Conservation (phyloP, 2,113 vertebrate species). For the Sapajus apella region DNA sequence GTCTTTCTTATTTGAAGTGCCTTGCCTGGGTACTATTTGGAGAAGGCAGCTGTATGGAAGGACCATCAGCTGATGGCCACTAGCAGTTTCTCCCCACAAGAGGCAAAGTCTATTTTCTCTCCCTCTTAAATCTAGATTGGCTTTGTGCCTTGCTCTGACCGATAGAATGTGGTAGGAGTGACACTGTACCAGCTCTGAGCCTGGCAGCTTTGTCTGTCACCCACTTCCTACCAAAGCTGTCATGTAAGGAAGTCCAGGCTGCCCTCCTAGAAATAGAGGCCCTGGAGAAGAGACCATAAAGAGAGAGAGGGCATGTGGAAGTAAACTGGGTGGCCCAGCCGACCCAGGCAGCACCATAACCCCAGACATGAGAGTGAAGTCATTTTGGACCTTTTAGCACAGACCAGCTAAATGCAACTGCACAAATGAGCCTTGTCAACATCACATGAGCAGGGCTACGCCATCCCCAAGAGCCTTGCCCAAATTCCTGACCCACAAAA, state of each 20-base stretch:
- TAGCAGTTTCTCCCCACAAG: background rate
- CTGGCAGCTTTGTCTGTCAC: background rate
- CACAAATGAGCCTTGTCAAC: background rate
- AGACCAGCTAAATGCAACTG: background rate
- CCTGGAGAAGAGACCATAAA: background rate
- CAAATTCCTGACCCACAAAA: background rate
- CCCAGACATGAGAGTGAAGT: background rate
- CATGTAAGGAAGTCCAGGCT: background rate
- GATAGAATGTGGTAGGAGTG: background rate
- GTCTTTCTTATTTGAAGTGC: background rate
- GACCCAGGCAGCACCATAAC: background rate
- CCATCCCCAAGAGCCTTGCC: background rate
- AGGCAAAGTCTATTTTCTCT: background rate
- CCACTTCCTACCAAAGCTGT: background rate
- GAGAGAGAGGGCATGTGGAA: background rate
- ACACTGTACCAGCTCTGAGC: background rate
- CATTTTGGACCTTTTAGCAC: background rate
- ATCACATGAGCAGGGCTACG: background rate
- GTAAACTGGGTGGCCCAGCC: background rate
- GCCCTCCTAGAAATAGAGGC: background rate
- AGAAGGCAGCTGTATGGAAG: background rate
- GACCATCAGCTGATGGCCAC: background rate
- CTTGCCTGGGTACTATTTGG: background rate
- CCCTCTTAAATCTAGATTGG: background rate
- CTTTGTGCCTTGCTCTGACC: background rate